Evolutionary conservation across 1,140 invertebrate species (phyloP), one percentile per base, ranked within the genome.

Genomic region (Trachymyrmex septentrionalis): DNA sequence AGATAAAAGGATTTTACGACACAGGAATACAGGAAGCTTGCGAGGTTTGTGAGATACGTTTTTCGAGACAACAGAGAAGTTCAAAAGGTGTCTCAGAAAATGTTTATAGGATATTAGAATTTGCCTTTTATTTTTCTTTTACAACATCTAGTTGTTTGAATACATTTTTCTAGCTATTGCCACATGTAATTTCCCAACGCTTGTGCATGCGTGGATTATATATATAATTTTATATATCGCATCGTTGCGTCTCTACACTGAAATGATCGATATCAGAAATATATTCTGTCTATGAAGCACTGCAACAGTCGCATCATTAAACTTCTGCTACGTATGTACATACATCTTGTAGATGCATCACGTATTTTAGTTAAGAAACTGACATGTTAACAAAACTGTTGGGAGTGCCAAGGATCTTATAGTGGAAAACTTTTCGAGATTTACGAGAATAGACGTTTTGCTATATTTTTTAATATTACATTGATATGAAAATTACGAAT

Each of bases 191-290:
- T 89, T 67, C 55, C 59, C 73, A 61, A 80, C 61, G 59, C 6
- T 72, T 27, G 38, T 90, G 89, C 88, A 88, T 90, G 81, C 76
- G 50, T n/a, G 81, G 57, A 73, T 85, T 44, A 30, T 3, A n/a
- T 27, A 27, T 27, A 27, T 1, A 81, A 75, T 88, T 90, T 90
- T 88, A 59, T 55, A 44, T 67, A 21, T 57, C 61, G 12, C 44
- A 75, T 71, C 24, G 50, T 80, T 34, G 44, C 19, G 50, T 21
- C 30, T 21, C n/a, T 34, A 61, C 71, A 57, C 19, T 38, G 61
- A 9, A 9, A 48, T 76, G 59, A 85, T 90, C 89, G 57, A 90
- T 90, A 90, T 34, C n/a, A 87, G 71, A 87, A 53, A 90, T 90
- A 90, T 90, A 81, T 90, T 86, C 81, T 63, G 77, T 87, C 48